Base-by-base conservation (phyloP, 37 sponge, comb jelly and placozoan genomes). In the Oscarella lobularis region DNA sequence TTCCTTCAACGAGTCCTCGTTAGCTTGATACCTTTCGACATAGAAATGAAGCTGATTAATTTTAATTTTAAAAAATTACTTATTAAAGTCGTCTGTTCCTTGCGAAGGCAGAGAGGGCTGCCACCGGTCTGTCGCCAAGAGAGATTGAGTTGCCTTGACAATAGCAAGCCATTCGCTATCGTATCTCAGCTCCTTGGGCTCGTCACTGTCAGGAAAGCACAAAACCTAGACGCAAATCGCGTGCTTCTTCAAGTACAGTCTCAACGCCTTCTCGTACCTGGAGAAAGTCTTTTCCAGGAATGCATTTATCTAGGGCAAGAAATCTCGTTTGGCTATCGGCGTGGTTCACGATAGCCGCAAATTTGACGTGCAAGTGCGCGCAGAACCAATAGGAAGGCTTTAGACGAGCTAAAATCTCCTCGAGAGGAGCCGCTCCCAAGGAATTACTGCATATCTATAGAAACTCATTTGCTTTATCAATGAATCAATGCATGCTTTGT, bases 291-390 rank as follows among this genome's bases (percentile, higher is more conserved):
- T 87, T 76, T 36, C 81, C 76, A 5, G 98, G 98, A 4, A 92
- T 78, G 37, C 88, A 87, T 77, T 96, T 96, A 75, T 92, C 93
- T 5, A 96, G 88, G 5, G 98, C 93, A 2, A 96, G 81, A 76
- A 96, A 96, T 68, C 84, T 78, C 1, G 82, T 82, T 20, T 41
- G 38, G 6, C 4, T 4, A 4, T 30, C 31, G 31, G 5, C 71
- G 33, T 68, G 71, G 6, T 68, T 4, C 6, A 68, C 71, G 33
- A 68, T 35, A n/a, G 98, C 98, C 0, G 88, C 75, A 76, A 96
- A 96, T 69, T 85, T 87, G 74, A 87, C 87, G 77, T 96, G 98
- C 3, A 96, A 79, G 74, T 96, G 97, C n/a, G 84, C 98, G 30
- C 93, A 85, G 75, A 89, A 96, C 98, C 98, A 96, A 79, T 81